Conservation (phyloP, 2,888 invertebrate genomes). For the Tipula lateralis region DNA sequence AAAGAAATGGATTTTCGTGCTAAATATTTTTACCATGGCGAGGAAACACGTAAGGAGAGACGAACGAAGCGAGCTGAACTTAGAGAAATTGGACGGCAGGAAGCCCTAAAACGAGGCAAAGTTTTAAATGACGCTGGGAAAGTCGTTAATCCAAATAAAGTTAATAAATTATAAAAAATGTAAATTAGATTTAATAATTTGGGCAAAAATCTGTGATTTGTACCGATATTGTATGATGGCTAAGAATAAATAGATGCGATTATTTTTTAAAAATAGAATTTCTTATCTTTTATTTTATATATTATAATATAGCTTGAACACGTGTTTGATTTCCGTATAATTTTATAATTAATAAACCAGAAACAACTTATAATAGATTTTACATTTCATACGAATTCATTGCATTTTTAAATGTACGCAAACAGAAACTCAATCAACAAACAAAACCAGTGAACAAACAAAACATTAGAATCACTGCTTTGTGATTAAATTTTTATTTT, state of each 20-base stretch:
- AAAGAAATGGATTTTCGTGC: conserved; percentile 43
- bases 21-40: conserved; percentile 61
- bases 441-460: too few relatives aligned
- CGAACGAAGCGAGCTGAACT: conserved; percentile 50
- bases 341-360: too few relatives aligned
- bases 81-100: conserved; percentile 45
- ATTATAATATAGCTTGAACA: too few relatives aligned
- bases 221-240: neutral
- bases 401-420: too few relatives aligned
- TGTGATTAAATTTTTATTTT: too few relatives aligned
- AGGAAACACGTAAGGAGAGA: conserved; percentile 61
- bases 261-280: neutral
- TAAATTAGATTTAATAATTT: neutral
- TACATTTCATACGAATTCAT: too few relatives aligned
- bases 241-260: neutral
- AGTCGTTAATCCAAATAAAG: neutral
- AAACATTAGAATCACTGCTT: too few relatives aligned
- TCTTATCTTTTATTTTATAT: too few relatives aligned
- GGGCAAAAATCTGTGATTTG: neutral
- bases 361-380: too few relatives aligned
- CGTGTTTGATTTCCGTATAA: too few relatives aligned
- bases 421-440: neutral
- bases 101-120: conserved; percentile 45
- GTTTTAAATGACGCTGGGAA: conserved; percentile 35
- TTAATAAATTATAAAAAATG: neutral